Conservation (phyloP, 1,140 invertebrate genomes). For the Apocrypta bakeri region DNA sequence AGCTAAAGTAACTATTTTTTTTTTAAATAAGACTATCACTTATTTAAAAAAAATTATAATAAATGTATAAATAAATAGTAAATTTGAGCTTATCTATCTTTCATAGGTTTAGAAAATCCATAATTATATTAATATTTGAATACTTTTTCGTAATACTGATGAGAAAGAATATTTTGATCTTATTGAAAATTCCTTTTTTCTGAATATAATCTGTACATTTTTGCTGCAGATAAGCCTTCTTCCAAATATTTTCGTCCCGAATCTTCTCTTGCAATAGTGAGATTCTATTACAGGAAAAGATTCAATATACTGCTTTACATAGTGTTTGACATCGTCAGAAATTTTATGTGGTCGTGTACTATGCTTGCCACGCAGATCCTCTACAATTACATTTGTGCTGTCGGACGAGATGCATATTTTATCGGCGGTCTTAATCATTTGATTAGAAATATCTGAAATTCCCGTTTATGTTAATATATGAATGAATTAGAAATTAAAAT, state of each 20-base stretch:
- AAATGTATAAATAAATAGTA: too few species aligned
- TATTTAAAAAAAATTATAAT: not conserved
- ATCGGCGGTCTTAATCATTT: too few species aligned
- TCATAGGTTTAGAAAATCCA: slow-evolving; percentile 18
- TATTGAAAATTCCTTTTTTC: not conserved
- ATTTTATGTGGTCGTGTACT: not conserved
- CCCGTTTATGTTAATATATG: too few species aligned
- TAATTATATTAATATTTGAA: slow-evolving; percentile 26
- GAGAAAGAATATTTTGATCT: not conserved
- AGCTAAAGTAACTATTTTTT: too few species aligned
- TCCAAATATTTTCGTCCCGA: not conserved
- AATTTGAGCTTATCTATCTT: slow-evolving; percentile 3
- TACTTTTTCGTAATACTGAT: not conserved
- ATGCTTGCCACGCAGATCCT: not conserved
- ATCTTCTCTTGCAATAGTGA: not conserved
- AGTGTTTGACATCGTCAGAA: not conserved
- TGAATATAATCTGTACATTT: slow-evolving; percentile 55
- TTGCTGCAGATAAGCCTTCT: slow-evolving; percentile 51
- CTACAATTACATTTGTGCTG: too few species aligned
- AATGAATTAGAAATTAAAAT: too few species aligned
- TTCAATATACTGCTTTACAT: not conserved
- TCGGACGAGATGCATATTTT: too few species aligned
- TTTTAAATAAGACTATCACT: too few species aligned
- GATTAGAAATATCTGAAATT: too few species aligned
- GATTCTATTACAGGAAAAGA: not conserved